Percentiles rank a stretch among this genome's conserved stretches.
These are phyloP conservation scores for Stomorhina lunata DNA, from an alignment of 2,888 invertebrate species.

Conservation along the genomic window DNA sequence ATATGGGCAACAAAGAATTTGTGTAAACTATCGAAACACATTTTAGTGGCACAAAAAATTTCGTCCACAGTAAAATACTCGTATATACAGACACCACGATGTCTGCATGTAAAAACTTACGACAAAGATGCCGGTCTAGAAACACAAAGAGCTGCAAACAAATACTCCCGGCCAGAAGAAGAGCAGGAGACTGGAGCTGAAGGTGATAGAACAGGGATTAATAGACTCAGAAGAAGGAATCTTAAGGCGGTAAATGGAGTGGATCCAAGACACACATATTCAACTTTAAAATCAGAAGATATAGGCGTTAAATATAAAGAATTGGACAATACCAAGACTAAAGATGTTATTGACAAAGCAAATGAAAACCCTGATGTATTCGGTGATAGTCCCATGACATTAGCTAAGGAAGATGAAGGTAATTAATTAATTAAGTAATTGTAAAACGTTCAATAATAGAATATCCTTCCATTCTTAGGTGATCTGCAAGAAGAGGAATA, in stretches of 20 bases:
- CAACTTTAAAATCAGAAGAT: not conserved
- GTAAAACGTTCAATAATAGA: not conserved
- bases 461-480: slow-evolving; percentile 72
- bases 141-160: slow-evolving; percentile 69
- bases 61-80: not conserved
- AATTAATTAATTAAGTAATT: slow-evolving; percentile 8
- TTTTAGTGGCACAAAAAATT: slow-evolving; percentile 52
- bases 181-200: not conserved
- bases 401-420: slow-evolving; percentile 62
- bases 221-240: not conserved
- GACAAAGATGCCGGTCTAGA: slow-evolving; percentile 73
- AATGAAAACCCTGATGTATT: slow-evolving; percentile 72
- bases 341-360: not conserved
- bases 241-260: too few relatives aligned
- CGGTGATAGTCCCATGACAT: slow-evolving; percentile 68
- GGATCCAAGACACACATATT: not conserved
- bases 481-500: slow-evolving; percentile 83
- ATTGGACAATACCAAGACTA: not conserved
- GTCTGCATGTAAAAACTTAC: slow-evolving; percentile 72
- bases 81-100: not conserved
- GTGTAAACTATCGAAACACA: slow-evolving; percentile 25
- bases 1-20: slow-evolving; percentile 27
- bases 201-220: too few relatives aligned
- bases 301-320: not conserved
- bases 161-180: not conserved